A percentile compares a stretch with the other conserved stretches of the same genome.
Conservation (phyloP, 2,888 invertebrate species). For the Chrysolina oricalcia region DNA sequence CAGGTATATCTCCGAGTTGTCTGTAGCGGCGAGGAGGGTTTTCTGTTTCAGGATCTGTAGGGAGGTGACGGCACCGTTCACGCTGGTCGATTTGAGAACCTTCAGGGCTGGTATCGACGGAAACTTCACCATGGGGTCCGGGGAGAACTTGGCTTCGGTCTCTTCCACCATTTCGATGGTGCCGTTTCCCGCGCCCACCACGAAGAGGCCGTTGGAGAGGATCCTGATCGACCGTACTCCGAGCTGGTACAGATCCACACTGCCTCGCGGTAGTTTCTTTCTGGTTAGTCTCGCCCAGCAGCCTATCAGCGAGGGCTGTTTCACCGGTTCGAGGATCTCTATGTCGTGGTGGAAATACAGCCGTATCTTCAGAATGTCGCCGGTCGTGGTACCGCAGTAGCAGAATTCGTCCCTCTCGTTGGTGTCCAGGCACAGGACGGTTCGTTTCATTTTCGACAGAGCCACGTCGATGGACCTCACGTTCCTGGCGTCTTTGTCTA, state of each 20-base stretch:
- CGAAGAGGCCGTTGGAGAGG: conserved; percentile 76
- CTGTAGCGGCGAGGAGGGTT: conserved; percentile 84
- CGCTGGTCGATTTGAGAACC: conserved; percentile 72
- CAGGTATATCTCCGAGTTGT: conserved; percentile 86
- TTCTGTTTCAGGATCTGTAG: conserved; percentile 77
- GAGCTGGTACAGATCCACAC: conserved; percentile 76
- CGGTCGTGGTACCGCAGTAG: conserved; percentile 90
- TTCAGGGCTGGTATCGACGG: conserved; percentile 71
- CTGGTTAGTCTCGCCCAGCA: conserved; percentile 74
- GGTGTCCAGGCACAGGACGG: conserved; percentile 83
- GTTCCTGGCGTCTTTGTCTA: conserved; percentile 80
- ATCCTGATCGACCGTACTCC: conserved; percentile 81
- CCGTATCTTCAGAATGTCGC: conserved; percentile 80
- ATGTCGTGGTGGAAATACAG: conserved; percentile 78
- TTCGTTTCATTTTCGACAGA: conserved; percentile 85
- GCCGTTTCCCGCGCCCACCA: conserved; percentile 92
- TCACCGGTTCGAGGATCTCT: conserved; percentile 72
- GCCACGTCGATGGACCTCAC: conserved; percentile 79
- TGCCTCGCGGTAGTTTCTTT: conserved; percentile 74
- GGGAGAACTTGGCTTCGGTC: conserved; percentile 46
- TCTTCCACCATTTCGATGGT: conserved; percentile 81
- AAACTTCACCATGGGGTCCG: conserved; percentile 65
- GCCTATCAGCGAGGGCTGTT: conserved; percentile 77
- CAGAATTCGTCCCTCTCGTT: conserved; percentile 81
- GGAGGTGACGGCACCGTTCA: conserved; percentile 84